Evolutionary conservation across 1,140 invertebrate species (phyloP).

Genomic region (Psix sp.): DNA sequence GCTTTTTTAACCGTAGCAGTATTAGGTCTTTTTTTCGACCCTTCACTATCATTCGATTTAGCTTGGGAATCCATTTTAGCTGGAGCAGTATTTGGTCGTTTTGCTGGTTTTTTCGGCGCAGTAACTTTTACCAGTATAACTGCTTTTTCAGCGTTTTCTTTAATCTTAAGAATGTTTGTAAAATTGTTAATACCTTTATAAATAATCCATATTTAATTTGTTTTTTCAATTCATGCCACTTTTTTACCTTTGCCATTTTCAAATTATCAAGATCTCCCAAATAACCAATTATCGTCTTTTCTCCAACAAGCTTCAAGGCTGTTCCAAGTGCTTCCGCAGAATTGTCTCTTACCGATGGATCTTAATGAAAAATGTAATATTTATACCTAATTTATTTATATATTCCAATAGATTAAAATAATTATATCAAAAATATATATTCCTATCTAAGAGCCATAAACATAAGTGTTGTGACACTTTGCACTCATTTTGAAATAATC

Average conservation of each 20-base stretch:
- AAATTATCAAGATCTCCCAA: conserved; percentile 91
- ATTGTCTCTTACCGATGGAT: conserved; percentile 89
- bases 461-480: no score
- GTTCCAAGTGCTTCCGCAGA: conserved; percentile 95
- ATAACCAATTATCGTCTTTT: conserved; percentile 91
- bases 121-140: conserved; percentile 86
- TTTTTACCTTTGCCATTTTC: conserved; percentile 90
- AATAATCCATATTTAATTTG: neutral
- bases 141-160: conserved; percentile 95
- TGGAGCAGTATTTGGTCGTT: conserved; percentile 79
- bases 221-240: no score
- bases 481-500: no score
- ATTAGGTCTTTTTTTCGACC: conserved; percentile 70
- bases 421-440: no score
- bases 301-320: conserved; percentile 94
- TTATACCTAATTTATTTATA: no score
- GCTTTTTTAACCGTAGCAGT: conserved; percentile 77
- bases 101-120: conserved; percentile 75
- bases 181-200: neutral
- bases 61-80: conserved; percentile 67
- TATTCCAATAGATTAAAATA: no score
- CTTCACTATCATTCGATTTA: conserved; percentile 64
- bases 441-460: no score
- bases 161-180: conserved; percentile 80
- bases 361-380: conserved; percentile 69